Base-by-base conservation (phyloP, 1,140 invertebrate species). In the Microplitis demolitor region DNA sequence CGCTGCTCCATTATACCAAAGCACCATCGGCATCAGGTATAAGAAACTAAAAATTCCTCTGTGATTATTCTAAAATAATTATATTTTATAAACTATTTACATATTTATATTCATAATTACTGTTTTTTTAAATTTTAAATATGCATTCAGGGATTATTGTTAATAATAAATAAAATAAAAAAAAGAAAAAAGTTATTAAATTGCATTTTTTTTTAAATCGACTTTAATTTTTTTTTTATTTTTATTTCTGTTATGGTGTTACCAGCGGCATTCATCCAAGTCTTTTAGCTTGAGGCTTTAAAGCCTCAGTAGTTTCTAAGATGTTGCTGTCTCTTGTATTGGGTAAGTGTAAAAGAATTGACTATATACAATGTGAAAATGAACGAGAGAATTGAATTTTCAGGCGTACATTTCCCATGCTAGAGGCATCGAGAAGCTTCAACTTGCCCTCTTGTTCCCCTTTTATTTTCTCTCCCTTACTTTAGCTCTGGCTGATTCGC, bases 301-400 rank as follows among this genome's bases (percentile, higher is more conserved):
- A 45, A 45, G 39, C 39, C 39, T 45, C 39, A 45, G 39, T 45
- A 45, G 39, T 45, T 45, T 45, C 39, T 45, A 45, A 45, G 39
- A 45, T 45, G 39, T 45, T 64, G 33, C 33, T 37, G 62, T 14
- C 33, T 24, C 34, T 64, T 34, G 60, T 35, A n/a, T 39, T 45
- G 62, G 33, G 37, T 64, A 64, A 64, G 62, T 64, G 62, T 37
- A 39, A 64, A 64, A 64, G 35, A 64, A 34, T 13, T n/a, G 37
- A 9, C 6, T 37, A 33, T 64, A 39, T 64, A 64, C 62, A 39
- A 13, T 4, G 37, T 35, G 62, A 64, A 64, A 64, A 64, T 64
- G 62, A 64, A 64, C 62, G 62, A 64, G 62, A 64, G 62, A 64
- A 64, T 64, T 64, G 62, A 64, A 64, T 64, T 64, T 64, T 64